Conservation (phyloP, 2,113 vertebrate species). For the Gymnorhina tibicen region DNA sequence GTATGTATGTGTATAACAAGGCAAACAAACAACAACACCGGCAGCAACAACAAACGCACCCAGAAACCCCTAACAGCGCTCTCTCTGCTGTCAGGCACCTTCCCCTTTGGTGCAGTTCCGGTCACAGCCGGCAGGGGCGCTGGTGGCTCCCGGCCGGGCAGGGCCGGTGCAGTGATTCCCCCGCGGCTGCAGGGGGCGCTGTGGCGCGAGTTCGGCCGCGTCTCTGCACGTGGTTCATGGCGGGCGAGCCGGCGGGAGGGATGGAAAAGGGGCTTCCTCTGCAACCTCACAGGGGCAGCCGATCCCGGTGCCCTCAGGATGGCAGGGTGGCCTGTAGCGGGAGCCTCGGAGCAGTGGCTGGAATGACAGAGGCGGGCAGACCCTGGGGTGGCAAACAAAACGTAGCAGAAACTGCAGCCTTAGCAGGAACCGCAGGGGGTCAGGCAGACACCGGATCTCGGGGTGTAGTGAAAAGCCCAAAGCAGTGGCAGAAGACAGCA, state of each 20-base stretch:
- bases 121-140: neutral
- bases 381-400: neutral
- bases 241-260: too few relatives aligned
- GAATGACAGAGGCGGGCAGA: neutral
- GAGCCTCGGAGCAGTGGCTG: neutral
- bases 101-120: neutral
- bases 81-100: neutral
- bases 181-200: too few relatives aligned
- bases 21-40: neutral
- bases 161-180: neutral
- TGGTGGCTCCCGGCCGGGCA: neutral
- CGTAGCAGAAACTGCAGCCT: neutral
- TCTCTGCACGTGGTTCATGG: too few relatives aligned
- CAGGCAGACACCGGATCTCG: fast-evolving
- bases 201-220: too few relatives aligned
- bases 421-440: neutral
- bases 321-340: neutral
- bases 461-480: neutral
- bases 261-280: neutral
- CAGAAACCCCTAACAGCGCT: fast-evolving
- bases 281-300: neutral
- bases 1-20: neutral
- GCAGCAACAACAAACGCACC: neutral
- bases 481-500: neutral
- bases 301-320: neutral